These are phyloP conservation scores for Phaethon lepturus DNA, from an alignment of 2,113 vertebrate species.

Conservation along the genomic window DNA sequence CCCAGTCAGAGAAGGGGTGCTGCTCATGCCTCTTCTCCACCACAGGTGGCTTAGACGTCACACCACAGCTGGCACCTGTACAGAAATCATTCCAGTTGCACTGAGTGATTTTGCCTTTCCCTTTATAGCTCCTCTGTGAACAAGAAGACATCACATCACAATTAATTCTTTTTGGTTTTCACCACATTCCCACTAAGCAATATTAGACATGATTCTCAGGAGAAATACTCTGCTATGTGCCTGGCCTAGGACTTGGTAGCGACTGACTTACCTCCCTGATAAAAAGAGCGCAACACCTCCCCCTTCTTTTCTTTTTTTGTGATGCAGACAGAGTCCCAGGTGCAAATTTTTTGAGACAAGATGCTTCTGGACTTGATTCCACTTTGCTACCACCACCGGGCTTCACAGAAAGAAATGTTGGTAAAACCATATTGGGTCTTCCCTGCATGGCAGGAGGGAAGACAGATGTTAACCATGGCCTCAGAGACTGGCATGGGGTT, in stretches of 20 bases:
- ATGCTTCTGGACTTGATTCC: background rate
- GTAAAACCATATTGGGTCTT: accelerated
- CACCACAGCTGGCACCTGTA: background rate
- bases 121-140: background rate
- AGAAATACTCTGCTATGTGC: background rate
- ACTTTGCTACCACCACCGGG: background rate
- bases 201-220: background rate
- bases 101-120: background rate
- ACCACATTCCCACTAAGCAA: background rate
- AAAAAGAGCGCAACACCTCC: background rate
- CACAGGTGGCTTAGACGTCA: background rate
- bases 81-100: background rate
- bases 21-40: background rate
- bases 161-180: background rate
- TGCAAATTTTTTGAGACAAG: background rate
- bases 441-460: background rate
- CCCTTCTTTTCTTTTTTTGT: background rate
- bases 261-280: background rate
- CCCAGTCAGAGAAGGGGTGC: background rate
- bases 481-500: background rate
- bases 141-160: background rate
- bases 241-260: background rate
- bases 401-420: background rate
- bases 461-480: background rate
- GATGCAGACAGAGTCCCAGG: background rate